phyloP scores from a whole-genome alignment of 2,797 vertebrate species.

The Xiphorhynchus erythropygius region DNA sequence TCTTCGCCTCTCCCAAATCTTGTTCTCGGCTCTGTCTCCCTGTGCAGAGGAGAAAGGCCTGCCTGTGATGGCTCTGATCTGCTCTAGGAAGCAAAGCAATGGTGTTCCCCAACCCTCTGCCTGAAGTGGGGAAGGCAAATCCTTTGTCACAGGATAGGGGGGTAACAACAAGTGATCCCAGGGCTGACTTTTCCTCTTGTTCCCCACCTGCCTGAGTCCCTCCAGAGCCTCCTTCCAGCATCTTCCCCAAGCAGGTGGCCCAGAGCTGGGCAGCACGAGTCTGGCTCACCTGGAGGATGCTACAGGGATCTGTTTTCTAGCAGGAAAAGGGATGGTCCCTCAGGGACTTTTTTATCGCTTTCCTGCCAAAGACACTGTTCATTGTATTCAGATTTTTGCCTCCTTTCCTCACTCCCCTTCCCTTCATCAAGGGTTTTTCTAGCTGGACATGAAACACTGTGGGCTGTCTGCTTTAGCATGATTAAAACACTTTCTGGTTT shows the following conservation, averaged over 20 bases:
- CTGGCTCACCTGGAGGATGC: background rate
- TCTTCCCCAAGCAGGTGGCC: background rate
- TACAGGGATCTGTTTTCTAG: background rate
- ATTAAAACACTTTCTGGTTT: background rate
- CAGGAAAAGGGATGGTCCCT: background rate
- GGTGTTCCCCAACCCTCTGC: background rate
- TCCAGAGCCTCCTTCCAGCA: background rate
- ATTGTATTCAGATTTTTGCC: background rate
- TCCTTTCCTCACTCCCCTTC: background rate
- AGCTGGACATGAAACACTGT: background rate
- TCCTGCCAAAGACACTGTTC: background rate
- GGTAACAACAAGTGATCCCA: accelerated
- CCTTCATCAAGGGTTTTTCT: background rate
- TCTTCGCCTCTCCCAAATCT: background rate
- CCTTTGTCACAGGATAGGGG: accelerated
- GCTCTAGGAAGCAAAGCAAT: background rate
- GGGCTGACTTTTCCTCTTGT: background rate
- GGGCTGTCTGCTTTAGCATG: background rate
- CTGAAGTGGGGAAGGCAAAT: background rate
- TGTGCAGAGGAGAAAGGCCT: background rate
- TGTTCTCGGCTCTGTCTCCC: background rate
- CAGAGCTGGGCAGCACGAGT: background rate
- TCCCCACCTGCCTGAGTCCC: background rate
- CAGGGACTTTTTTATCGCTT: background rate
- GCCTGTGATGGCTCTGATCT: background rate